These are phyloP conservation scores for Pogonomyrmex californicus DNA, from an alignment of 1,140 invertebrate genomes.

Conservation along the genomic window DNA sequence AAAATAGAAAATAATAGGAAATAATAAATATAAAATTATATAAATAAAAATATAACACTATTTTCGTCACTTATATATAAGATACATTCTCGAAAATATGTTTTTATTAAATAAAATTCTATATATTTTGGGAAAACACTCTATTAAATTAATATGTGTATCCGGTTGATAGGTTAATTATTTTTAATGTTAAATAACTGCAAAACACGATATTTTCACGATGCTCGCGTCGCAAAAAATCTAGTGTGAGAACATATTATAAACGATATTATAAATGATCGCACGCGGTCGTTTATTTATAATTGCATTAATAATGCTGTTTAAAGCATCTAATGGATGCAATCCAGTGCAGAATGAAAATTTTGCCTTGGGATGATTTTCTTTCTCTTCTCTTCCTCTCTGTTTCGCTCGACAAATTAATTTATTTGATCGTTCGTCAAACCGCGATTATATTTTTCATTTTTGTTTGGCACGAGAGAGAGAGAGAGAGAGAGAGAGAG, in stretches of 20 bases:
- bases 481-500: too few relatives aligned
- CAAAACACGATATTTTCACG: neutral
- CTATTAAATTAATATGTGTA: neutral
- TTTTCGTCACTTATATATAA: neutral
- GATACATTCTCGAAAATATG: neutral
- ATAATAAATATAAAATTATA: neutral
- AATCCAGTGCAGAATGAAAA: conserved; percentile 23
- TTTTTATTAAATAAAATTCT: neutral
- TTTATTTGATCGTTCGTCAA: conserved; percentile 38
- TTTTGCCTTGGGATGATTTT: neutral
- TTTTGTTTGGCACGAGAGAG: neutral
- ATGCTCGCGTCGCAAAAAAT: neutral
- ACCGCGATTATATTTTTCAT: conserved; percentile 34
- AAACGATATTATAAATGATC: neutral
- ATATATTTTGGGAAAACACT: neutral
- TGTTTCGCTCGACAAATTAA: conserved; percentile 15
- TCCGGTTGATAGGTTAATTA: neutral
- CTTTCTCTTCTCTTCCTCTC: neutral
- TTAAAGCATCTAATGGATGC: neutral
- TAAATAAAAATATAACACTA: neutral
- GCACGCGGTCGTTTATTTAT: conserved; percentile 9
- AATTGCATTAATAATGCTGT: neutral
- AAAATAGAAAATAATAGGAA: neutral
- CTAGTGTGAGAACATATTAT: neutral
- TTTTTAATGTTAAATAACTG: neutral